phyloP scores from a whole-genome alignment of 2,113 vertebrate species.

The Burhinus bistriatus region DNA sequence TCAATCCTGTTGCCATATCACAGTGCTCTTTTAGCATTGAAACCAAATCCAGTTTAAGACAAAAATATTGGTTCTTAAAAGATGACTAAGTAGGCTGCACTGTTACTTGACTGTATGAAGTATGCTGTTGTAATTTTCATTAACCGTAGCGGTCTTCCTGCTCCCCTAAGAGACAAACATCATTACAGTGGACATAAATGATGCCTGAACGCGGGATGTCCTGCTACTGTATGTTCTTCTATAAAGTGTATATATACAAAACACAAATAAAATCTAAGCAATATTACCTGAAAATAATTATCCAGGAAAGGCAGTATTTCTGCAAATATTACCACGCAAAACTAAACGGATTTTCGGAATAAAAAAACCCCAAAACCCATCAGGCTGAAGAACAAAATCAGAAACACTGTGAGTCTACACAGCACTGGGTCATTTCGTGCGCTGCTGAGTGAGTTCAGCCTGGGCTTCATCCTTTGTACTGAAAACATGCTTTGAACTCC shows the following conservation, averaged over 20 bases:
- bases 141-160: background rate
- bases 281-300: background rate
- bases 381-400: background rate
- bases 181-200: background rate
- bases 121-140: background rate
- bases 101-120: background rate
- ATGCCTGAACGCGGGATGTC: background rate
- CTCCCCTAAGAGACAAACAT: background rate
- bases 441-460: background rate
- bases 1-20: background rate
- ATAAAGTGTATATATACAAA: background rate
- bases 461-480: background rate
- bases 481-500: background rate
- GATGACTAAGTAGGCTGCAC: background rate
- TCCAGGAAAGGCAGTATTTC: background rate
- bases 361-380: no score
- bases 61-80: conserved; percentile 27
- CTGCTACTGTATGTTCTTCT: background rate
- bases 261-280: background rate
- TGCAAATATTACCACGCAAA: background rate
- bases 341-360: background rate
- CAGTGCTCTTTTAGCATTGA: conserved; percentile 3
- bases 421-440: background rate
- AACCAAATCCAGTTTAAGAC: conserved; percentile 31
- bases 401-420: background rate